Evolutionary conservation across 2,888 invertebrate species (phyloP), one percentile per base, ranked within the genome.

Genomic region (Melinopterus prodromus): DNA sequence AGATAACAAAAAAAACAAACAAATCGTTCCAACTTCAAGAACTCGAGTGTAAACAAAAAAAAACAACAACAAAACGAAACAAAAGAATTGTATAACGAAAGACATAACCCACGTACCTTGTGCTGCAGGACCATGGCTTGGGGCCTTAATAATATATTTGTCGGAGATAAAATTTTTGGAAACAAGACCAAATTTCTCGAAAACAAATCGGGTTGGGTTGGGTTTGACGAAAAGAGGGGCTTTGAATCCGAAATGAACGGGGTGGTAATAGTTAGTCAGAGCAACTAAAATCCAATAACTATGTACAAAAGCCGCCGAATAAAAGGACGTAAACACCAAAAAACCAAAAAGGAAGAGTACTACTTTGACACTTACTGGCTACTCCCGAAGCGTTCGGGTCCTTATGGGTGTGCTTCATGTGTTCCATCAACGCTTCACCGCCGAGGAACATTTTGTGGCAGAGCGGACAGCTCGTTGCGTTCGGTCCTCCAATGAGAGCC

Each of bases 351-450:
- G 15, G 4, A 16, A 16, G 6, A 26, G 16, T 26, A 70, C 78
- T 74, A 71, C 79, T 79, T 69, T 85, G 84, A 85, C 90, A 94
- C 95, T 95, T 95, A 96, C 96, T 96, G 92, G 95, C 95, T 91
- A 95, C 95, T 88, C 95, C 95, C 85, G 95, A 94, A 85, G 95
- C 95, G 90, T 95, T 95, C 70, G 97, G 97, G 88, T 97, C 97
- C 92, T 97, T 97, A 91, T 98, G 98, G 78, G 96, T 95, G 89
- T 96, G 96, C 91, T 97, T 97, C 97, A 98, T 97, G 90, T 98
- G 98, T 90, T 98, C 97, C 92, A 98, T 97, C 82, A 98, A 93
- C 80, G 97, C 96, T 90, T 98, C 97, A 84, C 96, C 96, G 85
- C 97, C 97, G 87, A 97, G 94, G 91, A 97, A 97, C 89, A 97